Evolutionary conservation across 2,797 vertebrate species (phyloP).

Genomic region (Dryobates pubescens): DNA sequence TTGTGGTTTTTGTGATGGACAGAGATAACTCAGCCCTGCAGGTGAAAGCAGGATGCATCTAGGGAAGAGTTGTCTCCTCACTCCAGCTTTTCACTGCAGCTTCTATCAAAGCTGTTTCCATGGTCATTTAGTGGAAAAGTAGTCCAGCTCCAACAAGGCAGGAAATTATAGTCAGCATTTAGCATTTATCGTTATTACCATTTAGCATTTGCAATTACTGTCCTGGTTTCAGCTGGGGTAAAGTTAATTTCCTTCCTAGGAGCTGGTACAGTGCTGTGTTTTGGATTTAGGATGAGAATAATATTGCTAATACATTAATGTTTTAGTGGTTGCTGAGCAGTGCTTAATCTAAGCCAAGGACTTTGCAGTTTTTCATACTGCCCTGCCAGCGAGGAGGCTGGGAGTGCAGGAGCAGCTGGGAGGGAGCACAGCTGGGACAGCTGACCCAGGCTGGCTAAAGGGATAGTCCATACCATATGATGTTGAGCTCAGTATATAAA

Average conservation of each 20-base stretch:
- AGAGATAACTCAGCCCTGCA: background rate
- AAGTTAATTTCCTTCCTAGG: background rate
- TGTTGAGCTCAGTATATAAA: background rate
- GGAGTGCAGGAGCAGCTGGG: background rate
- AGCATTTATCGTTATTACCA: background rate
- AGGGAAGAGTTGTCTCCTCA: background rate
- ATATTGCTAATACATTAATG: background rate
- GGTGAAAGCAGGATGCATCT: background rate
- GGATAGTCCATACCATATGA: background rate
- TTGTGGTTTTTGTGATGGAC: background rate
- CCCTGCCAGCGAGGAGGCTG: background rate
- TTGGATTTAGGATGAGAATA: background rate
- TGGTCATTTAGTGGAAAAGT: background rate
- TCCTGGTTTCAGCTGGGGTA: background rate
- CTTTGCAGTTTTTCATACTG: background rate
- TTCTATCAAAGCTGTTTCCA: background rate
- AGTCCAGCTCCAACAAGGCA: background rate
- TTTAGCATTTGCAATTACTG: background rate
- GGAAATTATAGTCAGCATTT: background rate
- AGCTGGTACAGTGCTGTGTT: background rate
- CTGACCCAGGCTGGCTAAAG: background rate
- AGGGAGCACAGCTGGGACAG: background rate
- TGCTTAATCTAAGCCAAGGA: background rate
- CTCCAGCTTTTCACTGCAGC: background rate
- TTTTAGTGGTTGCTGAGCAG: background rate